Evolutionary conservation across 2,113 vertebrate species (phyloP), one percentile per base, ranked within the genome.

Genomic region (Bujurquina vittata): DNA sequence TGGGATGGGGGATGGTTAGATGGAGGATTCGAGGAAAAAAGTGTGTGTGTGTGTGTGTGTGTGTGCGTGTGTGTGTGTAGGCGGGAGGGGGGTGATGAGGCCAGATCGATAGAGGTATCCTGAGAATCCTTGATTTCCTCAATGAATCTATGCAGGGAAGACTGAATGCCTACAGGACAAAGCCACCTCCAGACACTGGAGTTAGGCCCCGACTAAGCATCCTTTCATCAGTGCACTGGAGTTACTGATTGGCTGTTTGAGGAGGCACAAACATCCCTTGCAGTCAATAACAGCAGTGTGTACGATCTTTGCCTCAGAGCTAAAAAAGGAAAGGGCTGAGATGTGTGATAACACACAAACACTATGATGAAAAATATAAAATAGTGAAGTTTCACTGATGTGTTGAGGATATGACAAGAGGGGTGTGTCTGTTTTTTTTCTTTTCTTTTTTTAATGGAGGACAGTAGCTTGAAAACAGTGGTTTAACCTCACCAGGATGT

Each of bases 61-160:
- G n/a, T n/a, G n/a, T n/a, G n/a, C n/a, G n/a, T n/a, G n/a, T n/a
- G n/a, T n/a, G n/a, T n/a, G n/a, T n/a, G n/a, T n/a, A n/a, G n/a
- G n/a, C n/a, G n/a, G n/a, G n/a, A n/a, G n/a, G n/a, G n/a, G n/a
- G n/a, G 85, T 88, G 82, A 67, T 33, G 82, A 82, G 57, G 4
- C 5, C 18, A 49, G 87, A 92, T 94, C 90, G 18, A 93, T 93
- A 59, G 54, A 55, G 58, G 83, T 74, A 83, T 91, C 86, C 85
- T 79, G 87, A 87, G 86, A 91, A 82, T 17, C 40, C 8, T 83
- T 88, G 60, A 76, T 84, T 76, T 86, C 73, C 81, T 85, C 72
- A 31, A 63, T 79, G 79, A 90, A 89, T 93, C 84, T 90, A 80
- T 86, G 84, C 75, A 61, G 60, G 65, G 73, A 75, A 85, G 73